phyloP scores from a whole-genome alignment of 2,113 vertebrate genomes.

The Phodopus roborovskii region DNA sequence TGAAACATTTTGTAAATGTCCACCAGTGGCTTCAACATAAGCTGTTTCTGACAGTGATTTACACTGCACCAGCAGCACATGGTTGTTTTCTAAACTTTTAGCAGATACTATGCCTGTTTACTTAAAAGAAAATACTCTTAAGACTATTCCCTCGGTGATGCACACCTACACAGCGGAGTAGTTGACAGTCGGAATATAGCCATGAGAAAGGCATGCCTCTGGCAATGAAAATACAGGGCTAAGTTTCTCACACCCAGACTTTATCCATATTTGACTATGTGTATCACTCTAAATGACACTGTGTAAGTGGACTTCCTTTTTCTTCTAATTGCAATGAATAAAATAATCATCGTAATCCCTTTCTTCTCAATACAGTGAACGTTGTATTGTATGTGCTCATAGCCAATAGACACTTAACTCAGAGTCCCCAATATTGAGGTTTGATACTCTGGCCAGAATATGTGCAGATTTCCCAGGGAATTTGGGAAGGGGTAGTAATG shows the following conservation, averaged over 20 bases:
- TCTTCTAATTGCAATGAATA: neutral
- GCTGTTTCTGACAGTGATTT: constrained; percentile 22
- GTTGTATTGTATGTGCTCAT: neutral
- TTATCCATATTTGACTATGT: constrained; percentile 8
- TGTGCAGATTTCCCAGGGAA: neutral
- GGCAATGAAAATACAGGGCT: neutral
- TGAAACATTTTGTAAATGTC: constrained; percentile 32
- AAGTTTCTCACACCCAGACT: neutral
- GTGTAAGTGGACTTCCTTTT: neutral
- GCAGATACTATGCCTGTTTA: neutral
- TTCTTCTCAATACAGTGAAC: neutral
- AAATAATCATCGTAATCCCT: neutral
- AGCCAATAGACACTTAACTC: neutral
- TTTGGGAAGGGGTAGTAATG: neutral
- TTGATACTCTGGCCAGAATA: neutral
- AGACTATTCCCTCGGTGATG: neutral
- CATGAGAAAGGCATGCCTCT: neutral
- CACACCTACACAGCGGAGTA: neutral
- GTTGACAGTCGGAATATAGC: neutral
- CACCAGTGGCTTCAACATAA: neutral
- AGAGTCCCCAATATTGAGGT: neutral
- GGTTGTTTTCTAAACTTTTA: constrained; percentile 18
- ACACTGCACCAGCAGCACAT: neutral
- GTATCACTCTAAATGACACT: neutral
- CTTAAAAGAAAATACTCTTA: constrained; percentile 30